A percentile compares a stretch with the other conserved stretches of the same genome.
These are phyloP conservation scores for Xiphophorus hellerii DNA, from an alignment of 2,113 vertebrate species.

Conservation along the genomic window DNA sequence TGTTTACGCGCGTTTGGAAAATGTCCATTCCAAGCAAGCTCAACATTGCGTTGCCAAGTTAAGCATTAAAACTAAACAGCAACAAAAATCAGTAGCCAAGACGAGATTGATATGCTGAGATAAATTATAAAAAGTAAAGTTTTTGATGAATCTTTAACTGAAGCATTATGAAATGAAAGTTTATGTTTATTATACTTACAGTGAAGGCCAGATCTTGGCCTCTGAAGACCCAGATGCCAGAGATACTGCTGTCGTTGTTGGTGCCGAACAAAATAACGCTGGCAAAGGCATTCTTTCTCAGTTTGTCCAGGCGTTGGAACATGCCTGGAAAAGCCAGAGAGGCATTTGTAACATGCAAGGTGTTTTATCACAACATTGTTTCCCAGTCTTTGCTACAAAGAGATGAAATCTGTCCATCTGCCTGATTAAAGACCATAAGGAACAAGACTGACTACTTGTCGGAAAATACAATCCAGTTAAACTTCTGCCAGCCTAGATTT, in stretches of 20 bases:
- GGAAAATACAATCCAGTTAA: not conserved
- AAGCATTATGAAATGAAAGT: not conserved
- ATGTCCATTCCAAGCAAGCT: not conserved
- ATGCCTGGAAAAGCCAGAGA: slow-evolving; percentile 79
- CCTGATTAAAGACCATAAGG: no score
- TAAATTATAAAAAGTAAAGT: no score
- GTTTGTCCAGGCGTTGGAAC: slow-evolving; percentile 93
- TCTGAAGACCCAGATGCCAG: slow-evolving; percentile 91
- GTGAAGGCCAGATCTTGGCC: slow-evolving; percentile 90
- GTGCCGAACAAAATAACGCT: slow-evolving; percentile 89
- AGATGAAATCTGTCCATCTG: not conserved
- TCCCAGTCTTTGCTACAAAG: not conserved
- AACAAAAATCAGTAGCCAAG: not conserved
- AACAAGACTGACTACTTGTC: not conserved
- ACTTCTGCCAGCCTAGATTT: not conserved
- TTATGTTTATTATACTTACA: slow-evolving; percentile 75
- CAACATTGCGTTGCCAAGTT: not conserved
- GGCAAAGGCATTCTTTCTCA: slow-evolving; percentile 90
- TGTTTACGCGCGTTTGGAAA: not conserved
- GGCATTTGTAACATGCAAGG: not conserved
- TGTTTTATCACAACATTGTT: not conserved
- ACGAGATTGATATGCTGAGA: not conserved
- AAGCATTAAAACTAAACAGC: not conserved
- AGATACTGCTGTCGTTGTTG: slow-evolving; percentile 88
- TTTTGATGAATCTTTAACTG: not conserved